Percentiles rank a stretch among this genome's conserved stretches.
phyloP scores from a whole-genome alignment of 2,888 invertebrate genomes.

The Drosophila neonasuta region DNA sequence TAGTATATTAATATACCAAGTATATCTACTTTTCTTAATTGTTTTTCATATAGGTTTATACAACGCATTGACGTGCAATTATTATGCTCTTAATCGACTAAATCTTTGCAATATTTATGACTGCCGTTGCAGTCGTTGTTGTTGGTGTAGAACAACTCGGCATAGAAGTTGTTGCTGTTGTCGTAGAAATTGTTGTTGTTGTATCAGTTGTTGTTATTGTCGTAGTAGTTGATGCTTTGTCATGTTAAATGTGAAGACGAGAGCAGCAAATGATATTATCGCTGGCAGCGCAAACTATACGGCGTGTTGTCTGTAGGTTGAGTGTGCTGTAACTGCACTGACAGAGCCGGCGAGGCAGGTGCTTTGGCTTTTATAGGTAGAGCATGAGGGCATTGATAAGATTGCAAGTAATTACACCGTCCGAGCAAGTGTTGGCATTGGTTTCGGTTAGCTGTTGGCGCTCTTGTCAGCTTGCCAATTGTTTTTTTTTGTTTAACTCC shows the following conservation, averaged over 20 bases:
- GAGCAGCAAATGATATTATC: slow-evolving; percentile 18
- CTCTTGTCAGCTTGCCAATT: slow-evolving; percentile 61
- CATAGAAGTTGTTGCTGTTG: no score
- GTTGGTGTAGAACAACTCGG: not conserved
- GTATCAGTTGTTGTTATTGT: not conserved
- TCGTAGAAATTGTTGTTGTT: not conserved
- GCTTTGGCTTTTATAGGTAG: slow-evolving; percentile 22
- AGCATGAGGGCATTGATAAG: slow-evolving; percentile 37
- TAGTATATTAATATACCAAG: no score
- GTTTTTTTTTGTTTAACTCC: slow-evolving; percentile 17
- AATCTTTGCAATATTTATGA: no score
- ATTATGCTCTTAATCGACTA: no score
- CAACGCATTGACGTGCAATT: no score
- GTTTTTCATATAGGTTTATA: no score
- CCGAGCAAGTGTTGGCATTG: slow-evolving; percentile 43
- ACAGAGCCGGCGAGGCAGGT: not conserved
- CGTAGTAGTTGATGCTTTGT: slow-evolving; percentile 15
- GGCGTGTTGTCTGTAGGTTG: slow-evolving; percentile 2
- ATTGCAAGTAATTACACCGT: slow-evolving; percentile 54
- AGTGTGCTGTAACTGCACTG: slow-evolving; percentile 4
- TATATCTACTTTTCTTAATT: no score
- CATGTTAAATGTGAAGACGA: slow-evolving; percentile 28
- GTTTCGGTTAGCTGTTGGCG: slow-evolving; percentile 23
- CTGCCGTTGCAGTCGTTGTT: no score
- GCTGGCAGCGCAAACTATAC: slow-evolving; percentile 22